Evolutionary conservation across 1,140 invertebrate genomes (phyloP).

Genomic region (Limonius californicus): DNA sequence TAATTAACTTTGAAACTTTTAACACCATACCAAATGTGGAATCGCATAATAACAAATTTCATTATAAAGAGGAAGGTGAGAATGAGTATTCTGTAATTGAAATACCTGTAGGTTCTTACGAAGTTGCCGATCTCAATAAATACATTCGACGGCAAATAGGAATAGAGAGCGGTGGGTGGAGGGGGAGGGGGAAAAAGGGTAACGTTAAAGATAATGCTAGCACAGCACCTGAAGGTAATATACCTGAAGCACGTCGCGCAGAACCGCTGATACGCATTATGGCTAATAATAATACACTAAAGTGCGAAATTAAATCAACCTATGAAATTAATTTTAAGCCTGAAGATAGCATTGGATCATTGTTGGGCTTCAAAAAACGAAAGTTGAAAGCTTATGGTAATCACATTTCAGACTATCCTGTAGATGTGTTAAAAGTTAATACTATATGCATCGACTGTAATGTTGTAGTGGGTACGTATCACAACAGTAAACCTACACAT

Average conservation of each 20-base stretch:
- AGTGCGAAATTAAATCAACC: constrained; percentile 19
- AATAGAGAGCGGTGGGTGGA: too few species aligned
- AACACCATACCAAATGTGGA: constrained; percentile 45
- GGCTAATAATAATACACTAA: constrained; percentile 33
- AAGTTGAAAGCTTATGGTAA: constrained; percentile 13
- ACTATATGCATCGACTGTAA: constrained; percentile 29
- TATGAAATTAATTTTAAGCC: constrained; percentile 25
- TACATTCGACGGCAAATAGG: constrained; percentile 18
- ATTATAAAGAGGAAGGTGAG: constrained; percentile 29
- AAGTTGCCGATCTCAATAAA: constrained; percentile 39
- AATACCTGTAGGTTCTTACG: constrained; percentile 43
- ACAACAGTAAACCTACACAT: constrained; percentile 22
- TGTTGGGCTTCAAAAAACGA: constrained; percentile 24
- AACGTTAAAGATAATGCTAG: too few species aligned
- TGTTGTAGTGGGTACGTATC: constrained; percentile 25
- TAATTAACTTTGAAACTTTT: constrained; percentile 42
- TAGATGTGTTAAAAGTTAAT: constrained; percentile 26
- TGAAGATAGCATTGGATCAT: constrained; percentile 16
- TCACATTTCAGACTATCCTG: constrained; percentile 26
- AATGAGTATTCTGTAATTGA: constrained; percentile 26
- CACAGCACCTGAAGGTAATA: too few species aligned
- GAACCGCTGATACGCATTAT: too few species aligned
- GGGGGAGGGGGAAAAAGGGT: too few species aligned
- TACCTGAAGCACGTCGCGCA: too few species aligned
- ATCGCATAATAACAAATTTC: constrained; percentile 40